A percentile compares a stretch with the other conserved stretches of the same genome.
phyloP scores from a whole-genome alignment of 2,113 vertebrate genomes.

The Spermophilus dauricus region DNA sequence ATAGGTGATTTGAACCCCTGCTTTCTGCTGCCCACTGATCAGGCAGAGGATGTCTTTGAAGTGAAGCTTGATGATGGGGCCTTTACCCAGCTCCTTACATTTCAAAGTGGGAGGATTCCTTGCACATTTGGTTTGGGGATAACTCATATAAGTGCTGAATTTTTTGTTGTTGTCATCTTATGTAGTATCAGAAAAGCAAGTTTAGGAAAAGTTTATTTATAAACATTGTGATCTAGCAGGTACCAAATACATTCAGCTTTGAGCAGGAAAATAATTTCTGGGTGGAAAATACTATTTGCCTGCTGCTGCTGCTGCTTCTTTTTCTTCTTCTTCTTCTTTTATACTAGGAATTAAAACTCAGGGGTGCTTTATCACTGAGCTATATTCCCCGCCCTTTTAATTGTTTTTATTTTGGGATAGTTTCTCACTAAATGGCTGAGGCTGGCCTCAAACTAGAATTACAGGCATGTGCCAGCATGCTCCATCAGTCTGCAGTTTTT shows the following conservation, averaged over 20 bases:
- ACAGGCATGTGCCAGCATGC: too few species aligned
- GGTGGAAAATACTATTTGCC: background rate
- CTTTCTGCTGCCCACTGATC: background rate
- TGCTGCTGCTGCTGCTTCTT: too few species aligned
- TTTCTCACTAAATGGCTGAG: too few species aligned
- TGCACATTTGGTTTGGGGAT: background rate
- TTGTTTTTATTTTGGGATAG: too few species aligned
- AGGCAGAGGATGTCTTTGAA: background rate
- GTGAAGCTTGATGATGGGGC: background rate
- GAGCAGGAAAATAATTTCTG: conserved; percentile 36
- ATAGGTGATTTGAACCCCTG: background rate
- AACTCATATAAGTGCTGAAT: background rate
- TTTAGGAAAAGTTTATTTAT: conserved; percentile 16
- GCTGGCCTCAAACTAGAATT: too few species aligned
- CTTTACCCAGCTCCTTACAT: background rate
- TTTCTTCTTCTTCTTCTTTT: too few species aligned
- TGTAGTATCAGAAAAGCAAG: conserved; percentile 1
- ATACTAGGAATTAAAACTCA: too few species aligned
- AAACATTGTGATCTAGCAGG: background rate
- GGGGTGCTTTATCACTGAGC: too few species aligned
- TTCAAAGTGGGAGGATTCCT: background rate
- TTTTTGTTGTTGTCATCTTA: background rate
- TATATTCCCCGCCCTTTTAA: too few species aligned
- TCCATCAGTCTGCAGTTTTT: background rate
- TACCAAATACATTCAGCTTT: background rate